Base-by-base conservation (phyloP, 2,888 invertebrate genomes). In the Caenorhabditis parvicauda region DNA sequence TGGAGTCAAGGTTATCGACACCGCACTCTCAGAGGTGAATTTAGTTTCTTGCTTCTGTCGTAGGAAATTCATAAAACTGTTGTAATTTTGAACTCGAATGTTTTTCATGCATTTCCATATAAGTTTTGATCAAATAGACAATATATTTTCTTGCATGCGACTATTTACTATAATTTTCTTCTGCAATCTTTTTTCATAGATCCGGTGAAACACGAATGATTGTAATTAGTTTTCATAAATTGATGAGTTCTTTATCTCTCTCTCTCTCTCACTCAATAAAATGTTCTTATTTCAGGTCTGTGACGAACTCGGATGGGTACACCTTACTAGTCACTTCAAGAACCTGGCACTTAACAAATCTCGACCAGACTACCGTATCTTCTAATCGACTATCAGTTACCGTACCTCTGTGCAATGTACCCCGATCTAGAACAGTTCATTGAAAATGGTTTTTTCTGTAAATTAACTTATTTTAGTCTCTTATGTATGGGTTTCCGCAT, bases 231-330 rank as follows among this genome's bases (percentile, higher is more conserved):
- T 35, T 35, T 35, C 12, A 1, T 35, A n/a, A 14, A 9, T 7
- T n/a, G n/a, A n/a, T n/a, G n/a, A n/a, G n/a, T n/a, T n/a, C n/a
- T n/a, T n/a, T n/a, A n/a, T n/a, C n/a, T n/a, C n/a, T n/a, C n/a
- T n/a, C n/a, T n/a, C n/a, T n/a, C n/a, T n/a, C n/a, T n/a, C n/a
- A n/a, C n/a, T 2, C 17, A 32, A 32, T 57, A 39, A 48, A 12
- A 32, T 1, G 17, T 42, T 1, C 24, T 87, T n/a, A 27, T 84
- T 87, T 1, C 87, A 89, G 82, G 84, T 88, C 9, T 88, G 87
- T 81, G 82, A 81, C 19, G 83, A 86, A 54, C 84, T 90, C n/a
- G 87, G 87, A 54, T 91, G 91, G 91, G 76, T 82, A 1, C 88
- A 89, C 82, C 84, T 88, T 65, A 86, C 86, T 1, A 81, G 82